A percentile compares a stretch with the other conserved stretches of the same genome.
Conservation (phyloP, 2,888 invertebrate genomes). For the Parnassius smintheus region DNA sequence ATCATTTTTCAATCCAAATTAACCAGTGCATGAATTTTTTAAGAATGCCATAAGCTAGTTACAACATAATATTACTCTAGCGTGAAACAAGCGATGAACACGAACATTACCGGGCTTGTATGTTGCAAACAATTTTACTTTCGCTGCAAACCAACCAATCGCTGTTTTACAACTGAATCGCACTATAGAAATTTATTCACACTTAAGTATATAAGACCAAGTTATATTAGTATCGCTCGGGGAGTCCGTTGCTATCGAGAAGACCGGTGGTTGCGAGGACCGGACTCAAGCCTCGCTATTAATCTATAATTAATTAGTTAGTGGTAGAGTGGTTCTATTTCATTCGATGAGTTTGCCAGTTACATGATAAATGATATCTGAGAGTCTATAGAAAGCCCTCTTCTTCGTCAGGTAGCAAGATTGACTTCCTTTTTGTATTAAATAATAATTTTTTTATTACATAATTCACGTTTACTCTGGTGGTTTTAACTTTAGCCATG, state of each 20-base stretch:
- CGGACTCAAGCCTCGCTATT: constrained; percentile 72
- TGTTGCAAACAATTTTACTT: constrained; percentile 26
- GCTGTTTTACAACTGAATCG: constrained; percentile 42
- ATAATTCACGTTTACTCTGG: too few relatives aligned
- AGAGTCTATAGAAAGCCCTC: constrained; percentile 53
- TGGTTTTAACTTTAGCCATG: too few relatives aligned
- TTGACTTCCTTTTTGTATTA: constrained; percentile 68
- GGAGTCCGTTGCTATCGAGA: constrained; percentile 76
- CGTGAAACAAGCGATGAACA: constrained; percentile 12
- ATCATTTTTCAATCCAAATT: too few relatives aligned
- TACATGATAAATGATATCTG: constrained; percentile 39
- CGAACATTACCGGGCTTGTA: not conserved
- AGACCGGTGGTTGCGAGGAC: constrained; percentile 74
- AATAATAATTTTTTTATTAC: not conserved
- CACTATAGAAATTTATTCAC: constrained; percentile 48
- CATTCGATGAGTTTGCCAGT: constrained; percentile 48
- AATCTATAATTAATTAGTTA: constrained; percentile 55
- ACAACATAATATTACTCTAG: constrained; percentile 2
- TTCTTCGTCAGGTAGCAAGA: constrained; percentile 74
- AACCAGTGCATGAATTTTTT: too few relatives aligned
- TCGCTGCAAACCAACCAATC: constrained; percentile 47
- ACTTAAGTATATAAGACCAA: constrained; percentile 37
- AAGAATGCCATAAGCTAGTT: too few relatives aligned
- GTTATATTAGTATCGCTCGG: constrained; percentile 31
- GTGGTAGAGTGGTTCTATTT: constrained; percentile 66